Evolutionary conservation across 2,113 vertebrate species (phyloP), one percentile per base, ranked within the genome.

Genomic region (Dasypus novemcinctus): DNA sequence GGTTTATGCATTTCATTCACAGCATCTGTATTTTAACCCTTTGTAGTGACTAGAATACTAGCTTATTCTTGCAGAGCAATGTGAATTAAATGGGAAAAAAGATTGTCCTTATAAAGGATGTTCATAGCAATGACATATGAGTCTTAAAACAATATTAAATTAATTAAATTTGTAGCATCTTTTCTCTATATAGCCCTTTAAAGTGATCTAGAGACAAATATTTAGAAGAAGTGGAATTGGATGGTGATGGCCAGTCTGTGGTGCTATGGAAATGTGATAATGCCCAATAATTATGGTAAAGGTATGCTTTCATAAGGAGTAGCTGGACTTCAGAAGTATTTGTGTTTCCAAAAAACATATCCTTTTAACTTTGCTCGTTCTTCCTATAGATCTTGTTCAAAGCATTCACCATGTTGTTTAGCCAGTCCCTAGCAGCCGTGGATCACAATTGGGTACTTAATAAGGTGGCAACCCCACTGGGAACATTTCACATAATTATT

Each of bases 11-110:
- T 98, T 98, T 98, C 97, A 92, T 98, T 98, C 98, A 98, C 97
- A 98, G 98, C 98, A 98, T 98, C 97, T 98, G 96, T 96, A 97
- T 97, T 98, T 98, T 99, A 99, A 99, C 98, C 97, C 98, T 98
- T 98, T 98, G 15, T 86, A 93, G 95, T 95, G 68, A 80, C 90
- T 85, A 71, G 71, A 95, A 82, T n/a, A 81, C 85, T 90, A 93
- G 88, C 64, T 94, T 87, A 64, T 64, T 95, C 83, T 96, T 95
- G 2, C 71, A 87, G 88, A 96, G 57, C 72, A 38, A 57, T 20
- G 57, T 89, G 66, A 93, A 95, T 94, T 89, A 90, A 71, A 89
- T 80, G 54, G 5, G 54, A 0, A 36, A 54, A 87, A 82, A 94
- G 25, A 46, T 36, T 41, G 15, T 93, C 61, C 87, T 94, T 79